A percentile compares a stretch with the other conserved stretches of the same genome.
Conservation (phyloP, 2,888 invertebrate species). For the Noctua pronuba region DNA sequence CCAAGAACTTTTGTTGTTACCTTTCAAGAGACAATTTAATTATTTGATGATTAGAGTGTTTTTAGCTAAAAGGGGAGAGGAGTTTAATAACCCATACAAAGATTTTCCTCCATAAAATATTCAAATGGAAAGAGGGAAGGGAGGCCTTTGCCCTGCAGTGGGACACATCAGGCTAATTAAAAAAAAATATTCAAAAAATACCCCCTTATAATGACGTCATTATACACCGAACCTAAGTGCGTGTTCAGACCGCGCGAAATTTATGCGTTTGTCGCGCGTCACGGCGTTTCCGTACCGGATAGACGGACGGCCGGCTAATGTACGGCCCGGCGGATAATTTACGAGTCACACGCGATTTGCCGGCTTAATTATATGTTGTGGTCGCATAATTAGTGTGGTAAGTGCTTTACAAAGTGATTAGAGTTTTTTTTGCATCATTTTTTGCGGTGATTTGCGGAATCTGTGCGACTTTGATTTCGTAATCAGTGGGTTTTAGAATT, state of each 20-base stretch:
- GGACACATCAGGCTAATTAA: too few relatives aligned
- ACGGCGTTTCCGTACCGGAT: conserved; percentile 54
- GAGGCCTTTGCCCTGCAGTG: too few relatives aligned
- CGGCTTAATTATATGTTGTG: conserved; percentile 47
- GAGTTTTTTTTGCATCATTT: background rate
- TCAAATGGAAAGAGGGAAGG: too few relatives aligned
- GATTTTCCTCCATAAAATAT: background rate
- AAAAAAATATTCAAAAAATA: background rate
- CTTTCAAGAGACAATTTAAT: background rate
- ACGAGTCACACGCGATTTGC: conserved; percentile 52
- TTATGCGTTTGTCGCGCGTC: conserved; percentile 63
- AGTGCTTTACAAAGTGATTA: conserved; percentile 20
- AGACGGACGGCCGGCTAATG: conserved; percentile 60
- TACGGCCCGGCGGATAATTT: conserved; percentile 47
- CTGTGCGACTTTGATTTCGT: background rate
- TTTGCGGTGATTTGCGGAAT: background rate
- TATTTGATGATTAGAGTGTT: background rate
- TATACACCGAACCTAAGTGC: conserved; percentile 51
- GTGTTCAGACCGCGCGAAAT: conserved; percentile 53
- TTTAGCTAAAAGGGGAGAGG: background rate
- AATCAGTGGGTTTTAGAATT: background rate
- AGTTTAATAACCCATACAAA: background rate
- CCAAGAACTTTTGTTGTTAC: background rate
- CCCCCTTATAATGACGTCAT: conserved; percentile 29
- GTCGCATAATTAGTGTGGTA: conserved; percentile 38